phyloP scores from a whole-genome alignment of 2,797 vertebrate genomes.

The Tauraco hartlaubi region DNA sequence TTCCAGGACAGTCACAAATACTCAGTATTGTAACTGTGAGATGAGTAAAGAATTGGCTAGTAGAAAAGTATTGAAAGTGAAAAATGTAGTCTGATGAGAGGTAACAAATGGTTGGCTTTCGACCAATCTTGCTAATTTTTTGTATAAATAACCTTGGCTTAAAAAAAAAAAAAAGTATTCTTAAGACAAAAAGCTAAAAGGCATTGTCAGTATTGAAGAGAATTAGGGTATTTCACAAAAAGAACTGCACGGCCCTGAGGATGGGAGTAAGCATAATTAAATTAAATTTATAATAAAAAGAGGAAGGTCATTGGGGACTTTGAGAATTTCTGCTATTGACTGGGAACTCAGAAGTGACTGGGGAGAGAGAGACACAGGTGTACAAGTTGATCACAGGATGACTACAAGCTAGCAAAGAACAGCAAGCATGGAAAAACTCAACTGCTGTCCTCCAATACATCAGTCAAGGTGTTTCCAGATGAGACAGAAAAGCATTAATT shows the following conservation, averaged over 20 bases:
- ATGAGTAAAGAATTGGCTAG: neutral
- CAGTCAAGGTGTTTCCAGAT: neutral
- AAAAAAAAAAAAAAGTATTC: neutral
- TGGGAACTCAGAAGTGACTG: neutral
- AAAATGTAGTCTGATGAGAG: neutral
- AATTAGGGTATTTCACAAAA: conserved; percentile 11
- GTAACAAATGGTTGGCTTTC: neutral
- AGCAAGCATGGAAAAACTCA: neutral
- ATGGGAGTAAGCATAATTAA: neutral
- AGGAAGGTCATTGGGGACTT: neutral
- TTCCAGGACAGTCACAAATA: conserved; percentile 19
- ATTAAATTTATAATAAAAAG: conserved; percentile 34
- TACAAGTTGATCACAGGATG: neutral
- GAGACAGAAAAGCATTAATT: neutral
- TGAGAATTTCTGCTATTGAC: conserved; percentile 10
- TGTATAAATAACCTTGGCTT: neutral
- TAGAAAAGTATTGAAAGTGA: neutral
- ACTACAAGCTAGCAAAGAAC: neutral
- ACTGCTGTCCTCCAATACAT: neutral
- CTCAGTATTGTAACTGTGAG: neutral
- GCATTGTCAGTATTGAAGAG: conserved; percentile 6
- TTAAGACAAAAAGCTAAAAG: conserved; percentile 23
- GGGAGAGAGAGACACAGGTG: neutral
- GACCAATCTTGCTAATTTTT: conserved; percentile 3
- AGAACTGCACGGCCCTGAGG: conserved; percentile 5